Conservation (phyloP, 2,888 invertebrate genomes). For the Xylota sylvarum region DNA sequence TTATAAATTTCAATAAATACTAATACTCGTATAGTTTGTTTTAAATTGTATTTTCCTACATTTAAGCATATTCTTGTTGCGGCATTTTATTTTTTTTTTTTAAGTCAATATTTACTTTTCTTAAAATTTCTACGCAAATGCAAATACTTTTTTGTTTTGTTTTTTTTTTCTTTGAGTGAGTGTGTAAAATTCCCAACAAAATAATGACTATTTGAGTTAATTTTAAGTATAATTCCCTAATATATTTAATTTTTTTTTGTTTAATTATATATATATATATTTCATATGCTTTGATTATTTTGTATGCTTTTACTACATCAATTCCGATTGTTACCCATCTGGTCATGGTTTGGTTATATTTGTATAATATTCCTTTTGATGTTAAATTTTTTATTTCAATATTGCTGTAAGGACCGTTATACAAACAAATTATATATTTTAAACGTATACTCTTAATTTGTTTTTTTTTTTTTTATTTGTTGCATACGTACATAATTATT, state of each 20-base stretch:
- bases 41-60: constrained; percentile 45
- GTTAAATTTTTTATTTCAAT: not conserved
- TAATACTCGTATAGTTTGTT: constrained; percentile 58
- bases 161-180: constrained; percentile 11
- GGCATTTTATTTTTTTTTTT: constrained; percentile 22
- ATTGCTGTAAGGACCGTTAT: constrained; percentile 58
- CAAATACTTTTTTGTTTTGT: constrained; percentile 16
- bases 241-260: constrained; percentile 23
- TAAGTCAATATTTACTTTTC: constrained; percentile 18
- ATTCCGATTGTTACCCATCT: constrained; percentile 65
- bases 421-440: constrained; percentile 22
- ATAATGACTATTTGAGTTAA: constrained; percentile 50
- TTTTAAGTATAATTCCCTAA: constrained; percentile 72
- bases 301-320: constrained; percentile 56
- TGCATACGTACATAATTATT: too few species aligned
- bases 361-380: constrained; percentile 15
- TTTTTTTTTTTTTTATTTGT: constrained; percentile 6
- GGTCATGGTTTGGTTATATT: constrained; percentile 21
- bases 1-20: constrained; percentile 39
- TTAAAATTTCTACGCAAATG: constrained; percentile 49
- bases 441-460: constrained; percentile 13
- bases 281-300: constrained; percentile 39
- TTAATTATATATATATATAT: not conserved
- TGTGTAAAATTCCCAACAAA: constrained; percentile 72
- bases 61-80: constrained; percentile 67